Percentiles rank a stretch among this genome's conserved stretches.
Conservation (phyloP, 2,797 vertebrate species). For the Taeniopygia guttata region DNA sequence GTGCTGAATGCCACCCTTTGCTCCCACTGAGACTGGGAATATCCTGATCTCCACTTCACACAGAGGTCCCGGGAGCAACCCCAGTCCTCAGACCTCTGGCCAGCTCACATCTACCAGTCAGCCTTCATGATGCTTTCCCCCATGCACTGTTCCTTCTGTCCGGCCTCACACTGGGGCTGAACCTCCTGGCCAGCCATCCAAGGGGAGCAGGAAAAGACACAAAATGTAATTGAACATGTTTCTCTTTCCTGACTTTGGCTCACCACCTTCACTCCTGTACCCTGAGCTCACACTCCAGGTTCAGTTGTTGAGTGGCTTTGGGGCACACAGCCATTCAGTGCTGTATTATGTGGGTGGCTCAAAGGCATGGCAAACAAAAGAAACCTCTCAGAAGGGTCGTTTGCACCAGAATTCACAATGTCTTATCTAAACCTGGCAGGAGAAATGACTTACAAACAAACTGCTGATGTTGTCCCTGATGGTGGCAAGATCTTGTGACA, state of each 20-base stretch:
- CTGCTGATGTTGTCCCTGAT: constrained; percentile 71
- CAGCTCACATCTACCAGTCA: background rate
- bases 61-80: background rate
- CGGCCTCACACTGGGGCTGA: background rate
- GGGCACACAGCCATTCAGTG: background rate
- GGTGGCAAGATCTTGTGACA: constrained; percentile 73
- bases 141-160: background rate
- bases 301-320: background rate
- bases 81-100: background rate
- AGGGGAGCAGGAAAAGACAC: background rate
- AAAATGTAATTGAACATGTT: background rate
- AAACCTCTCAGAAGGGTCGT: background rate
- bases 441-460: constrained; percentile 80
- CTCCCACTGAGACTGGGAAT: background rate
- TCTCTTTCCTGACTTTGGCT: background rate
- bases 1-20: background rate
- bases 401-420: background rate
- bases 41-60: background rate
- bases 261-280: background rate
- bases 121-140: background rate
- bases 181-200: background rate
- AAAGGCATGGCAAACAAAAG: background rate
- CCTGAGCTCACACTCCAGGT: background rate
- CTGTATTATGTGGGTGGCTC: background rate
- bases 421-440: background rate